Conservation (phyloP, 2,113 vertebrate species). For the Psephotus haematonotus region DNA sequence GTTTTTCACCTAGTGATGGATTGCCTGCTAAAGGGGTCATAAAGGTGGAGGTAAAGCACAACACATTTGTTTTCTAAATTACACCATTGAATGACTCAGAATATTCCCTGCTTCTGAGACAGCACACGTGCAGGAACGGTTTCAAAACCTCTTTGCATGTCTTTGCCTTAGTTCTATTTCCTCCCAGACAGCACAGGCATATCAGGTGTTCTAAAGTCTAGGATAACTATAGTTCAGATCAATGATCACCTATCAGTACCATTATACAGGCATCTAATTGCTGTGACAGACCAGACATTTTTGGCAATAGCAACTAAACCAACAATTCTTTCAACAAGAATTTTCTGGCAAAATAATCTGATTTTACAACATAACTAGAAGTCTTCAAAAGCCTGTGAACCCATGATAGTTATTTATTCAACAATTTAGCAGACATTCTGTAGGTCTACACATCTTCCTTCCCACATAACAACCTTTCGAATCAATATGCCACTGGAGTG, state of each 20-base stretch:
- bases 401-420: background rate
- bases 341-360: background rate
- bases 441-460: background rate
- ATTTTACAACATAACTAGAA: background rate
- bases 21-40: background rate
- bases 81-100: background rate
- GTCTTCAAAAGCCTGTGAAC: background rate
- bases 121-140: background rate
- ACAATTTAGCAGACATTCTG: background rate
- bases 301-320: background rate
- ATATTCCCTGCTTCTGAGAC: background rate
- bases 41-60: background rate
- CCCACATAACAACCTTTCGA: background rate
- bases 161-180: background rate
- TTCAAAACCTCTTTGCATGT: background rate
- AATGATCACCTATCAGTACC: background rate
- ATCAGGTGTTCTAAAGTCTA: background rate
- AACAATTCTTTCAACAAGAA: background rate
- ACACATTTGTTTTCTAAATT: background rate
- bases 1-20: background rate
- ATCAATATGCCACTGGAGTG: background rate
- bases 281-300: background rate
- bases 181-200: background rate
- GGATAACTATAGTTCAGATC: background rate
- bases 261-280: background rate